phyloP scores from a whole-genome alignment of 2,888 invertebrate genomes.

The Tetragonisca angustula region DNA sequence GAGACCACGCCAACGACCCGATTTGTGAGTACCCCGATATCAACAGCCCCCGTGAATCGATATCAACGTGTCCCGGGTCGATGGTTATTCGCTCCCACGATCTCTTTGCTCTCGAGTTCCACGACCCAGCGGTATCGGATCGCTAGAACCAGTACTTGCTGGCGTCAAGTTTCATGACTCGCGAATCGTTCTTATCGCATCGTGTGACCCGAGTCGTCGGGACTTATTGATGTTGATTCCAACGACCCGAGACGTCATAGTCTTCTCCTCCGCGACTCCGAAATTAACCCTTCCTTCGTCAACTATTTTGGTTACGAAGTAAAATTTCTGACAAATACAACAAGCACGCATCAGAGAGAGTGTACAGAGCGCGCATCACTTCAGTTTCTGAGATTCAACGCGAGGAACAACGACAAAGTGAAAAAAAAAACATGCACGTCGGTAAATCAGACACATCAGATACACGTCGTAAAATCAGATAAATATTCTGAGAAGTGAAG shows the following conservation, averaged over 20 bases:
- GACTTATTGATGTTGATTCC: slow-evolving; percentile 14
- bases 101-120: slow-evolving; percentile 57
- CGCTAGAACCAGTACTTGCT: slow-evolving; percentile 52
- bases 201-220: slow-evolving; percentile 36
- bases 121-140: slow-evolving; percentile 52
- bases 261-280: not conserved
- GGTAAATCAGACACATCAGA: too few relatives aligned
- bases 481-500: not conserved
- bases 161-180: slow-evolving; percentile 56
- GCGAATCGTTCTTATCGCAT: slow-evolving; percentile 51
- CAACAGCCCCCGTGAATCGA: slow-evolving; percentile 22
- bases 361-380: not conserved
- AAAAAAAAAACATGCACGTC: not conserved
- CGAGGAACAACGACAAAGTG: not conserved
- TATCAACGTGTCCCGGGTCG: slow-evolving; percentile 39
- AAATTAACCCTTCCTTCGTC: not conserved
- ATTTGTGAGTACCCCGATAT: not conserved
- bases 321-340: too few relatives aligned
- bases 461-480: not conserved
- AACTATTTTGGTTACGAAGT: too few relatives aligned
- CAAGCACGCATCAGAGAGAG: too few relatives aligned
- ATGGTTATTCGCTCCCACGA: slow-evolving; percentile 58
- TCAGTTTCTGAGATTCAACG: not conserved
- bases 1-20: not conserved
- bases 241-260: slow-evolving; percentile 6